A percentile compares a stretch with the other conserved stretches of the same genome.
These are phyloP conservation scores for Lepidonotus clava DNA, from an alignment of 2,888 invertebrate species.

Conservation along the genomic window DNA sequence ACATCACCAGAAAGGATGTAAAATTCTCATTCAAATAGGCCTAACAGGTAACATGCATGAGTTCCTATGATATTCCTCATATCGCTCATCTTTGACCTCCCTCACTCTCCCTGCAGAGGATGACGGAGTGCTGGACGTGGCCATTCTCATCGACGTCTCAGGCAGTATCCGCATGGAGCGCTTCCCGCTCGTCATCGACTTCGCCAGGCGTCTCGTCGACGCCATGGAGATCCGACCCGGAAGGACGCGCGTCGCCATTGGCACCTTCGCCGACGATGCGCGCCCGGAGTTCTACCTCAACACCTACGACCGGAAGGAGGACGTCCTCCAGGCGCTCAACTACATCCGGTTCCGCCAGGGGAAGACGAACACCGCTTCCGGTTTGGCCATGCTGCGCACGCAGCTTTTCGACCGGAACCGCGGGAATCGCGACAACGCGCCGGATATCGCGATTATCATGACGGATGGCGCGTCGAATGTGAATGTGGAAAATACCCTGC, in stretches of 20 bases:
- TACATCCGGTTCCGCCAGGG: conserved; percentile 32
- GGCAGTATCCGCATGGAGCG: conserved; percentile 44
- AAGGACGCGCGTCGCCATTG: conserved; percentile 60
- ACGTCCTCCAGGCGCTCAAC: conserved; percentile 36
- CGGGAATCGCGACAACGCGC: conserved; percentile 26
- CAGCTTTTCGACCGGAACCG: neutral
- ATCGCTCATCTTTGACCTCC: neutral
- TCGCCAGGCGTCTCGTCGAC: conserved; percentile 58
- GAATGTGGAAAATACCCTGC: conserved; percentile 16
- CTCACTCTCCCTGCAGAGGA: neutral
- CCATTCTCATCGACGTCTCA: conserved; percentile 44
- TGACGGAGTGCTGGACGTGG: conserved; percentile 28
- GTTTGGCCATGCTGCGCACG: neutral
- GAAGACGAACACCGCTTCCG: conserved; percentile 35
- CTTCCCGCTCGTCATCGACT: conserved; percentile 59
- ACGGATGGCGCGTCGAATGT: conserved; percentile 41
- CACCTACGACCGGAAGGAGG: conserved; percentile 25
- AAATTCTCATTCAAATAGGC: no score
- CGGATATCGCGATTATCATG: conserved; percentile 40
- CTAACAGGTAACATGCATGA: no score
- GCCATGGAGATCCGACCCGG: conserved; percentile 59
- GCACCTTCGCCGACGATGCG: conserved; percentile 62
- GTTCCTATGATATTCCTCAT: no score
- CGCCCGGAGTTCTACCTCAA: conserved; percentile 23
- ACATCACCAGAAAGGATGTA: no score